Conservation (phyloP, 2,888 invertebrate genomes). For the Drosophila nigricruria region DNA sequence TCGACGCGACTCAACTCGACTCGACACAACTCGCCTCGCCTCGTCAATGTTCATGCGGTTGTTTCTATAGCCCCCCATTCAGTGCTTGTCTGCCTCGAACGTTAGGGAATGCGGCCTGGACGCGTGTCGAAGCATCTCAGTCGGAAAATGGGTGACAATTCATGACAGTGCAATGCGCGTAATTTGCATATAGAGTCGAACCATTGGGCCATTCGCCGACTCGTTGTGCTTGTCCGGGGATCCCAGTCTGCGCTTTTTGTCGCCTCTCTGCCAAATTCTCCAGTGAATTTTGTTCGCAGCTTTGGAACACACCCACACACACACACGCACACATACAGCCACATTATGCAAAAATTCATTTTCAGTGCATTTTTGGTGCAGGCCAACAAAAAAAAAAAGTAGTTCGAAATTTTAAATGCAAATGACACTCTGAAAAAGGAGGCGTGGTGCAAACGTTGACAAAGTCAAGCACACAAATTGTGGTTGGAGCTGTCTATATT, state of each 20-base stretch:
- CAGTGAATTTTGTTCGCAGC: conserved; percentile 59
- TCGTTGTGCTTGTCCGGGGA: conserved; percentile 21
- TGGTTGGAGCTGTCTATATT: conserved; percentile 47
- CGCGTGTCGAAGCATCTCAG: conserved; percentile 78
- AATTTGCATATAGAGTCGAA: conserved; percentile 76
- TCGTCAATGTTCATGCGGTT: conserved; percentile 38
- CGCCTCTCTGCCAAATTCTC: conserved; percentile 54
- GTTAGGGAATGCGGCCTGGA: conserved; percentile 27
- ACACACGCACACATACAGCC: conserved; percentile 29
- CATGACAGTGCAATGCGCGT: conserved; percentile 77
- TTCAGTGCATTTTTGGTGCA: conserved; percentile 46
- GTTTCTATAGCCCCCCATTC: conserved; percentile 20
- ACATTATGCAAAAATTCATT: conserved; percentile 57
- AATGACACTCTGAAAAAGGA: conserved; percentile 53
- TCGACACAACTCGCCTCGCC: conserved; percentile 17
- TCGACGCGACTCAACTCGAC: not conserved
- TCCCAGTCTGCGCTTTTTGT: conserved; percentile 44
- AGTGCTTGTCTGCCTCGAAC: not conserved
- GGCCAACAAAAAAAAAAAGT: conserved; percentile 39
- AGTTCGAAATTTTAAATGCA: conserved; percentile 69
- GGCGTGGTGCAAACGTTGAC: conserved; percentile 23
- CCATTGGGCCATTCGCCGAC: conserved; percentile 28
- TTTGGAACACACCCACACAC: conserved; percentile 44
- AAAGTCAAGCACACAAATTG: conserved; percentile 56
- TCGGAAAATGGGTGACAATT: conserved; percentile 81